These are phyloP conservation scores for Polypedilum pembai DNA, from an alignment of 1,140 invertebrate genomes.

Conservation along the genomic window DNA sequence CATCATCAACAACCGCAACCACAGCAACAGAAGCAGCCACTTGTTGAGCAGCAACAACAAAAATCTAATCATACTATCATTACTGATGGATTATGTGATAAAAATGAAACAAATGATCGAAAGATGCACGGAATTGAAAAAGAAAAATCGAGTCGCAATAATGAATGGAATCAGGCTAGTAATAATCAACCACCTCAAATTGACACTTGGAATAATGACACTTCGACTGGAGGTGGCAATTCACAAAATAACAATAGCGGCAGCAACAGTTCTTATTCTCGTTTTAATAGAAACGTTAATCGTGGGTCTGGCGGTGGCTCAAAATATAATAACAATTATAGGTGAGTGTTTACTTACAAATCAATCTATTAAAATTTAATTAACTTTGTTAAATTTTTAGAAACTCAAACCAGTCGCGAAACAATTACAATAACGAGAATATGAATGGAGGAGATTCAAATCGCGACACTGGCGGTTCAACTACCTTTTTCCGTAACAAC, in stretches of 20 bases:
- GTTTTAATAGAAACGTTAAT: not conserved
- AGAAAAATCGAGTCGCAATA: not conserved
- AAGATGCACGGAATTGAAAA: not conserved
- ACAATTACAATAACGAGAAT: not conserved
- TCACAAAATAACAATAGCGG: not conserved
- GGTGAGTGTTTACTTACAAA: not conserved
- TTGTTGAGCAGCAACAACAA: not conserved
- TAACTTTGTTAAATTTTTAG: not conserved
- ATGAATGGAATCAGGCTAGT: not conserved
- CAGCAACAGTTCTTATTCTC: not conserved
- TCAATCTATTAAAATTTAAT: not conserved
- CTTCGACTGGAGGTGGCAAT: not conserved
- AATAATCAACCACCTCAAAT: conserved; percentile 16
- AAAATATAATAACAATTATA: not conserved
- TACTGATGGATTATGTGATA: not conserved
- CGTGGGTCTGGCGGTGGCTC: not conserved
- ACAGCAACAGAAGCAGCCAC: not conserved
- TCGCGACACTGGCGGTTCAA: not conserved
- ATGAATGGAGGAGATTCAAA: not conserved
- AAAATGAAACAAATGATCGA: not conserved
- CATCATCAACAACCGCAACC: not conserved
- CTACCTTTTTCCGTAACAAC: conserved; percentile 16
- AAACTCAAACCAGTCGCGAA: not conserved
- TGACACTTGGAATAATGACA: conserved; percentile 13
- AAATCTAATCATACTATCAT: no score